Percentiles rank a stretch among this genome's conserved stretches.
Evolutionary conservation across 2,797 vertebrate species (phyloP).

Genomic region (Pipistrellus pygmaeus): DNA sequence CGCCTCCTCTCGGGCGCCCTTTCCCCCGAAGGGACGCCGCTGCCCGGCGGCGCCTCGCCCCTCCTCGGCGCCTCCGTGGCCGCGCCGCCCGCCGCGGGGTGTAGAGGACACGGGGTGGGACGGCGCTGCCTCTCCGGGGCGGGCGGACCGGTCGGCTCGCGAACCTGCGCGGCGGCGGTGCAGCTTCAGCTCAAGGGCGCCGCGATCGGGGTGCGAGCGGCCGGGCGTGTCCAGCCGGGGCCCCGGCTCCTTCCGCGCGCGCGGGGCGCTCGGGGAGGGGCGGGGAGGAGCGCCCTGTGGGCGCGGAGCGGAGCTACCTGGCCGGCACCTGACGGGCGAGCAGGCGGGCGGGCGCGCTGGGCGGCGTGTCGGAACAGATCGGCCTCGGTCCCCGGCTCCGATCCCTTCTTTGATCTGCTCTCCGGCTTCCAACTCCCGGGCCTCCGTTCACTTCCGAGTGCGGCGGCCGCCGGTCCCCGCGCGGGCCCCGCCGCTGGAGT

Average conservation of each 20-base stretch:
- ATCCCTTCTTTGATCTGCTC: neutral
- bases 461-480: neutral
- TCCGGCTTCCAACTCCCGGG: neutral
- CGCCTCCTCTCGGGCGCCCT: slow-evolving; percentile 75
- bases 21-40: slow-evolving; percentile 78
- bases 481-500: neutral
- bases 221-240: neutral
- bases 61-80: slow-evolving; percentile 78
- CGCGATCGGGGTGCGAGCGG: slow-evolving; percentile 54
- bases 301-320: slow-evolving; percentile 69
- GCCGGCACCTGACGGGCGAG: slow-evolving; percentile 54
- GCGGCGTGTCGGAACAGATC: slow-evolving; percentile 53
- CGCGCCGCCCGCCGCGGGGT: slow-evolving; percentile 68
- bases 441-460: neutral
- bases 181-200: slow-evolving; percentile 69
- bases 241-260: slow-evolving; percentile 9
- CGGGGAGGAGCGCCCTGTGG: neutral
- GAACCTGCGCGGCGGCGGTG: slow-evolving; percentile 32
- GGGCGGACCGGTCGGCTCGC: slow-evolving; percentile 23
- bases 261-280: neutral
- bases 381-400: slow-evolving; percentile 52
- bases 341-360: neutral
- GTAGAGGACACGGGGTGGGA: slow-evolving; percentile 61
- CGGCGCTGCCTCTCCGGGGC: slow-evolving; percentile 65
- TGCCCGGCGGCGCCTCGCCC: slow-evolving; percentile 79